phyloP scores from a whole-genome alignment of 1,140 invertebrate species.

The Carcinoscorpius rotundicauda region DNA sequence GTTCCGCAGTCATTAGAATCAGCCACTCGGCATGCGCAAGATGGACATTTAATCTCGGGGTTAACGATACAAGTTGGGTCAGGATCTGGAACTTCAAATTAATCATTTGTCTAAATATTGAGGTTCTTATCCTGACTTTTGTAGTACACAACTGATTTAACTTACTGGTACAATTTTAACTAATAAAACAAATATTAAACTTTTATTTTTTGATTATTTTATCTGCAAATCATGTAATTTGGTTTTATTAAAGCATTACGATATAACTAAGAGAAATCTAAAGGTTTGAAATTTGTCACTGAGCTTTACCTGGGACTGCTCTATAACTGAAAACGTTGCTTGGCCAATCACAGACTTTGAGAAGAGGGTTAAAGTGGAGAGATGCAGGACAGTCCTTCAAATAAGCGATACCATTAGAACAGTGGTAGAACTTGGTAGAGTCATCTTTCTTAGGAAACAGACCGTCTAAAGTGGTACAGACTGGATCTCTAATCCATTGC shows the following conservation, averaged over 20 bases:
- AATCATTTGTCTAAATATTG: neutral
- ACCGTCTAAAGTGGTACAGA: conserved; percentile 4
- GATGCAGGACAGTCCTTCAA: conserved; percentile 37
- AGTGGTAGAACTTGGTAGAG: conserved; percentile 30
- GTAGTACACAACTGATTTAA: neutral
- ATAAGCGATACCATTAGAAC: conserved; percentile 30
- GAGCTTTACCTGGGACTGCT: neutral
- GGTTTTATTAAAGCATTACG: no score
- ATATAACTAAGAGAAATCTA: no score
- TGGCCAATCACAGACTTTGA: conserved; percentile 42
- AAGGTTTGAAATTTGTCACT: no score
- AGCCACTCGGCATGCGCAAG: neutral
- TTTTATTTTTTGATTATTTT: neutral
- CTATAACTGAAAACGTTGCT: conserved; percentile 17
- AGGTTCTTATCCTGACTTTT: neutral
- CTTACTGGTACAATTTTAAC: neutral
- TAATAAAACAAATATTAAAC: neutral
- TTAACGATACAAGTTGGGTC: neutral
- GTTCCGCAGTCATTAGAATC: conserved; percentile 2
- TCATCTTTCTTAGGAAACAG: conserved; percentile 23
- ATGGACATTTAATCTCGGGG: neutral
- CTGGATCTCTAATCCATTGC: neutral
- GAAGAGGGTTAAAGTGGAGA: conserved; percentile 41
- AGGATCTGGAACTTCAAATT: neutral
- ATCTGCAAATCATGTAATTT: no score